Percentiles rank a stretch among this genome's conserved stretches.
phyloP scores from a whole-genome alignment of 2,888 invertebrate genomes.

The Hedya salicella region DNA sequence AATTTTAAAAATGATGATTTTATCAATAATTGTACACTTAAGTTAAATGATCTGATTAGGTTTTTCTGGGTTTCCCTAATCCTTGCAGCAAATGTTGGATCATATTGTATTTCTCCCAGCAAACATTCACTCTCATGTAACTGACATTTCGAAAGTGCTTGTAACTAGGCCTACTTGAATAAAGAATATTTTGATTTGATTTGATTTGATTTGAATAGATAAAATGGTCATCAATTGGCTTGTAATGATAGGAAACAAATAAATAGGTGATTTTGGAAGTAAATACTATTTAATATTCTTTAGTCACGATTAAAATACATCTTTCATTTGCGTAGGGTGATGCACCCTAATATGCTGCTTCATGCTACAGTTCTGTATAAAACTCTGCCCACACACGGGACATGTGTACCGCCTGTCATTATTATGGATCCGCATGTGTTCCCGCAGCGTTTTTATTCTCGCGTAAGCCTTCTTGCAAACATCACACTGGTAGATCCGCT shows the following conservation, averaged over 20 bases:
- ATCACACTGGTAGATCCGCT: constrained; percentile 82
- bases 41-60: too few relatives aligned
- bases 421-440: constrained; percentile 79
- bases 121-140: too few relatives aligned
- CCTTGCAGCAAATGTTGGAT: too few relatives aligned
- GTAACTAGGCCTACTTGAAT: too few relatives aligned
- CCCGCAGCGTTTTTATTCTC: constrained; percentile 74
- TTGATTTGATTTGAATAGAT: too few relatives aligned
- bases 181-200: too few relatives aligned
- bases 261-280: background rate
- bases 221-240: too few relatives aligned
- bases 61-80: too few relatives aligned
- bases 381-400: constrained; percentile 73
- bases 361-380: constrained; percentile 77
- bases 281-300: constrained; percentile 7
- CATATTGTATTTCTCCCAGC: too few relatives aligned
- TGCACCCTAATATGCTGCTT: constrained; percentile 78
- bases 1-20: too few relatives aligned
- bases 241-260: background rate
- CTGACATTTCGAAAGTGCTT: too few relatives aligned
- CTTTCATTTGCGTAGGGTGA: constrained; percentile 70
- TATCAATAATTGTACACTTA: too few relatives aligned
- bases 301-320: constrained; percentile 52
- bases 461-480: constrained; percentile 82
- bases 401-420: constrained; percentile 76